A percentile compares a stretch with the other conserved stretches of the same genome.
phyloP scores from a whole-genome alignment of 1,140 invertebrate species.

The Ooceraea biroi region DNA sequence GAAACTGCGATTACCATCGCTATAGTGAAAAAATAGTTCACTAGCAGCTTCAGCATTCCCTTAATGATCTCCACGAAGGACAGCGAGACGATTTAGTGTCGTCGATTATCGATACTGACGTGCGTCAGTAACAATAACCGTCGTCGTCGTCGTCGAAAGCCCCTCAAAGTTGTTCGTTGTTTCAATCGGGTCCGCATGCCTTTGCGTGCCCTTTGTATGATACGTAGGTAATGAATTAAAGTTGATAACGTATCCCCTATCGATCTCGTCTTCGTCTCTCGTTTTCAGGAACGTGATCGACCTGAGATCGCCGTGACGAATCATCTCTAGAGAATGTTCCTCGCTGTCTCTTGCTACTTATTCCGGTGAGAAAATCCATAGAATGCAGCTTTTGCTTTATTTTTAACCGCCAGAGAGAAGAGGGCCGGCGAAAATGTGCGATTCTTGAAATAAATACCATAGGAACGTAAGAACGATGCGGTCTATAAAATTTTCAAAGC shows the following conservation, averaged over 20 bases:
- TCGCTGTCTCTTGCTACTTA: background rate
- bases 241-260: constrained; percentile 75
- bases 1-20: background rate
- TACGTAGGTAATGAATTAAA: no score
- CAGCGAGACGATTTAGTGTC: constrained; percentile 12
- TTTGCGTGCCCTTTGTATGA: constrained; percentile 2
- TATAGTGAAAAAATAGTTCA: no score
- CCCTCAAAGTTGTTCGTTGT: constrained; percentile 31
- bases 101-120: constrained; percentile 45
- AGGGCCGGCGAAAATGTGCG: background rate
- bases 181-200: constrained; percentile 39
- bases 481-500: constrained; percentile 6
- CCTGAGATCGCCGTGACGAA: constrained; percentile 3
- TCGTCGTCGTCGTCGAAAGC: constrained; percentile 48
- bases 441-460: constrained; percentile 25
- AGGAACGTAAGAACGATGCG: background rate
- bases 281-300: constrained; percentile 49
- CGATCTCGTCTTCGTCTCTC: constrained; percentile 54
- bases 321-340: background rate
- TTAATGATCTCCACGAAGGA: no score
- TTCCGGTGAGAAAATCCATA: constrained; percentile 18
- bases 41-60: no score
- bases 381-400: constrained; percentile 21
- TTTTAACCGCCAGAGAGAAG: constrained; percentile 10
- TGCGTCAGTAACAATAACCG: constrained; percentile 68